Conservation (phyloP, 2,888 invertebrate species). For the Lamellibrachia satsuma region DNA sequence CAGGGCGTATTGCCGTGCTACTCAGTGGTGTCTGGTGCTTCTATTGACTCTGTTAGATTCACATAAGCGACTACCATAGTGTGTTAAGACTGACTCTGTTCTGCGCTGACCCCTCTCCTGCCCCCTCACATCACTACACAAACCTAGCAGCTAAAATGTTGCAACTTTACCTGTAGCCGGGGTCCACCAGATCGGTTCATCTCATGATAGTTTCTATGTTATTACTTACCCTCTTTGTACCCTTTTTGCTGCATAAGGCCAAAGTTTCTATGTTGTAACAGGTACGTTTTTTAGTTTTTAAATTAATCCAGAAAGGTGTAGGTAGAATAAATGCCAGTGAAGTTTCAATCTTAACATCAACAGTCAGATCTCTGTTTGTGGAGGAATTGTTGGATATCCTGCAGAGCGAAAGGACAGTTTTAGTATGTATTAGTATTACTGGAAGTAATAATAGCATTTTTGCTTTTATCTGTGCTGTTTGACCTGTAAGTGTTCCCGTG, state of each 20-base stretch:
- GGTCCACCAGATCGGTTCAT: constrained; percentile 19
- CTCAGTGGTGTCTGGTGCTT: constrained; percentile 19
- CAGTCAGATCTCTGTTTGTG: not conserved
- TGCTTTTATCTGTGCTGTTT: not conserved
- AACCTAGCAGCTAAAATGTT: constrained; percentile 8
- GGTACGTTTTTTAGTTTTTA: not conserved
- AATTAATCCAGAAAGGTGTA: not conserved
- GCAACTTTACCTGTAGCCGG: not conserved
- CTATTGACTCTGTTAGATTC: not conserved
- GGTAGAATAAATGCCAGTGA: not conserved
- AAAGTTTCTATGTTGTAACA: not conserved
- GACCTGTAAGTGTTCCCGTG: not conserved
- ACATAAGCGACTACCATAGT: not conserved
- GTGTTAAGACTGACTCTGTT: not conserved
- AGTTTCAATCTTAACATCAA: not conserved
- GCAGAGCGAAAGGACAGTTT: not conserved
- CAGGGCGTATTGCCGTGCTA: not conserved
- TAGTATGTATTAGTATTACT: not conserved
- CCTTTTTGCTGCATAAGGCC: not conserved
- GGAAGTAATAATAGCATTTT: not conserved
- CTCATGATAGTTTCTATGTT: not conserved
- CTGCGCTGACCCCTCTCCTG: not conserved
- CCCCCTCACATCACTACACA: not conserved
- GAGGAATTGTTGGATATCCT: not conserved
- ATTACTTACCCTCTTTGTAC: not conserved